phyloP scores from a whole-genome alignment of 2,113 vertebrate species.

The Aramus guarauna region DNA sequence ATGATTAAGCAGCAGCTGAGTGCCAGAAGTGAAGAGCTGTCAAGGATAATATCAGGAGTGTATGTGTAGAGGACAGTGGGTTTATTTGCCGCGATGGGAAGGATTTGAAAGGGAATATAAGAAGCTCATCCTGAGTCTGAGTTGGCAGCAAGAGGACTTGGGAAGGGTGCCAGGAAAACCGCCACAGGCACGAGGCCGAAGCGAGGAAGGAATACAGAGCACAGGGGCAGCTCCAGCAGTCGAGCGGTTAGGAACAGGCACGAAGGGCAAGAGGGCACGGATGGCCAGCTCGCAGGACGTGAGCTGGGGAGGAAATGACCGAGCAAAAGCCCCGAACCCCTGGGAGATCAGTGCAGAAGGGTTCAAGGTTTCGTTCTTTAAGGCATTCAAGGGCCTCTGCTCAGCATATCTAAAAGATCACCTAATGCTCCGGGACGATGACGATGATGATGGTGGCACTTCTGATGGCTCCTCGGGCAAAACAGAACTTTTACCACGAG shows the following conservation, averaged over 20 bases:
- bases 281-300: background rate
- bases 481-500: background rate
- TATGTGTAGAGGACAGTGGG: background rate
- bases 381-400: background rate
- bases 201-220: background rate
- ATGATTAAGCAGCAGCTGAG: slow-evolving; percentile 54
- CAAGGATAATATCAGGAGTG: background rate
- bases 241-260: background rate
- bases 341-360: background rate
- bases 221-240: background rate
- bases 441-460: background rate
- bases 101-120: slow-evolving; percentile 29
- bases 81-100: background rate
- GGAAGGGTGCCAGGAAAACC: slow-evolving; percentile 36
- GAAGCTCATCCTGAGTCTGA: background rate
- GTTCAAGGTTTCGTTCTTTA: background rate
- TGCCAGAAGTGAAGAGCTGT: slow-evolving; percentile 40
- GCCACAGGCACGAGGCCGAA: background rate
- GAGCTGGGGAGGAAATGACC: background rate
- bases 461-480: background rate
- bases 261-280: background rate
- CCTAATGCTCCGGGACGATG: background rate
- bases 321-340: background rate
- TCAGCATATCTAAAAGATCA: background rate
- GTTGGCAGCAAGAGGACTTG: slow-evolving; percentile 6